Evolutionary conservation across 2,888 invertebrate species (phyloP).

Genomic region (Sphecodes monilicornis): DNA sequence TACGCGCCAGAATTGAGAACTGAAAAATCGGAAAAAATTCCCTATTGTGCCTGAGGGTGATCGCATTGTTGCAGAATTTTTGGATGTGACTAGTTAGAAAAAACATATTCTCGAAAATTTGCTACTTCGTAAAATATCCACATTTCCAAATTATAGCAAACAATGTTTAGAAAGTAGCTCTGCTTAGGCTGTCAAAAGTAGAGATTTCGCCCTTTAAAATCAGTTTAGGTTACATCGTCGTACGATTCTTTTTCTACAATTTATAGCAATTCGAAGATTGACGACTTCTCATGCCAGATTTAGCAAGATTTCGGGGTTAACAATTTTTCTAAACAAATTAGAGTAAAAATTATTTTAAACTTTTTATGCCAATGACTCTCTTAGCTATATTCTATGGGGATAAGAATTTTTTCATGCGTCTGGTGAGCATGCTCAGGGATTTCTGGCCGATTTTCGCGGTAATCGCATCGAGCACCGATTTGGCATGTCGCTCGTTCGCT

Average conservation of each 20-base stretch:
- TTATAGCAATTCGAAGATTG: not conserved
- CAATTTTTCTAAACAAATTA: not conserved
- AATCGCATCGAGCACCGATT: constrained; percentile 41
- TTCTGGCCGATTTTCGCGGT: constrained; percentile 50
- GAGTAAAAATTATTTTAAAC: not conserved
- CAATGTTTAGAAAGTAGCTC: not conserved
- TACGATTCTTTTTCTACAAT: not conserved
- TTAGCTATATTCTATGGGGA: not conserved
- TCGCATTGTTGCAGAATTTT: not conserved
- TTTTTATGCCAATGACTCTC: not conserved
- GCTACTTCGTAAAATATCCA: too few relatives aligned
- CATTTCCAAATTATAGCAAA: too few relatives aligned
- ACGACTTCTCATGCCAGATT: not conserved
- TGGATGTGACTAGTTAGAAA: not conserved
- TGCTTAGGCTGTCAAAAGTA: not conserved
- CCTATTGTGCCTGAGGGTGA: not conserved
- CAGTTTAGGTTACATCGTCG: not conserved
- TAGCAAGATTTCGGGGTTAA: not conserved
- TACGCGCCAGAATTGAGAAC: not conserved
- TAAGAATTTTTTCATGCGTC: too few relatives aligned
- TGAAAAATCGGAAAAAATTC: not conserved
- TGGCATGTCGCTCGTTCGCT: constrained; percentile 20
- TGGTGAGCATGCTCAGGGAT: not conserved
- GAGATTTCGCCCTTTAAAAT: not conserved
- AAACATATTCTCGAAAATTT: not conserved